Percentiles rank a stretch among this genome's conserved stretches.
Conservation (phyloP, 2,888 invertebrate genomes). For the Cataglyphis rosenhaueri region DNA sequence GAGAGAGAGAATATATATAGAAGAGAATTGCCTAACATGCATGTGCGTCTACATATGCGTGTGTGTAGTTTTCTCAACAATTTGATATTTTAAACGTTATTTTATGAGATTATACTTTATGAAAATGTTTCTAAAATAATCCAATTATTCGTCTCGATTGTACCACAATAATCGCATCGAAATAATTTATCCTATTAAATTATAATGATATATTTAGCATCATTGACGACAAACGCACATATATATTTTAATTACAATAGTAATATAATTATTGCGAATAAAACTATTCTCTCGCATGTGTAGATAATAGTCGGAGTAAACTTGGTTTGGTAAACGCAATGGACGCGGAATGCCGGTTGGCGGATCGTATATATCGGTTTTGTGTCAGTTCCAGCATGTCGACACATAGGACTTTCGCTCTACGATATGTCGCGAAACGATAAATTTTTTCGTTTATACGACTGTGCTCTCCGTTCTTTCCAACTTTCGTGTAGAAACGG, state of each 20-base stretch:
- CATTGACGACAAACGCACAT: background rate
- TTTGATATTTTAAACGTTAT: slow-evolving; percentile 10
- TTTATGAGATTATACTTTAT: background rate
- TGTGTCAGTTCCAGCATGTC: slow-evolving; percentile 73
- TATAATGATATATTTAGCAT: background rate
- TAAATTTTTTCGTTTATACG: slow-evolving; percentile 71
- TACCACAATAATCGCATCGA: background rate
- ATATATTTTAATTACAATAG: slow-evolving; percentile 11
- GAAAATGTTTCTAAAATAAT: background rate
- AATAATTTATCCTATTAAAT: background rate
- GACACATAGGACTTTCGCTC: slow-evolving; percentile 65
- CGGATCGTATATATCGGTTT: slow-evolving; percentile 66
- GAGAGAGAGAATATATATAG: too few relatives aligned
- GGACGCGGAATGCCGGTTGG: slow-evolving; percentile 20
- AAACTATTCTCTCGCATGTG: slow-evolving; percentile 26
- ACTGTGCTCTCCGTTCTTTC: slow-evolving; percentile 19
- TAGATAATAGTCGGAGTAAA: slow-evolving; percentile 6
- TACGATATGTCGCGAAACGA: slow-evolving; percentile 71
- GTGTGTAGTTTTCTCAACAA: background rate
- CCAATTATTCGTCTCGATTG: background rate
- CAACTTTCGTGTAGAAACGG: slow-evolving; percentile 15
- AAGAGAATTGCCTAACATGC: too few relatives aligned
- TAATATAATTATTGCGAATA: slow-evolving; percentile 30
- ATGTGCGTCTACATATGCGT: too few relatives aligned
- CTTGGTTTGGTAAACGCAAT: slow-evolving; percentile 7